Conservation (phyloP, 2,888 invertebrate genomes). For the Acleris sparsana region DNA sequence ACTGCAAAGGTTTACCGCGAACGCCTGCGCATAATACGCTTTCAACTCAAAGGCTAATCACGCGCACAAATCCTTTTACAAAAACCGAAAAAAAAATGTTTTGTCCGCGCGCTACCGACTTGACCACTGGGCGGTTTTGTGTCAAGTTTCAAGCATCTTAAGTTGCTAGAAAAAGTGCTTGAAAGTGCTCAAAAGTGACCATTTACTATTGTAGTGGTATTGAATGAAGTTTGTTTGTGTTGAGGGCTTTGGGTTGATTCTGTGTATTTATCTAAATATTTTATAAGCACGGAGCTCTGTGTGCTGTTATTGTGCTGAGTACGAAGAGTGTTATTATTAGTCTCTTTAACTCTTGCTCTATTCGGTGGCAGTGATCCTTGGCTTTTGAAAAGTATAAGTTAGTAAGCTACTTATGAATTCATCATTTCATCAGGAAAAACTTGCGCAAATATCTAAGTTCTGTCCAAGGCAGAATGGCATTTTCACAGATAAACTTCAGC, state of each 20-base stretch:
- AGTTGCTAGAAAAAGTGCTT: constrained; percentile 47
- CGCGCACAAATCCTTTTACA: constrained; percentile 55
- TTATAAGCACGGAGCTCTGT: neutral
- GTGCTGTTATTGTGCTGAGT: neutral
- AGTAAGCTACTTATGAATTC: too few species aligned
- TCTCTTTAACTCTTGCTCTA: too few species aligned
- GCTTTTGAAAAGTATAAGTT: too few species aligned
- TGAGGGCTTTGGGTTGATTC: constrained; percentile 11
- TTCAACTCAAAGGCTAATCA: constrained; percentile 43
- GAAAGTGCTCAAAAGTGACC: constrained; percentile 51
- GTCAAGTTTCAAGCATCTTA: constrained; percentile 54
- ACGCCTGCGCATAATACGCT: constrained; percentile 58
- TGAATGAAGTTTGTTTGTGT: constrained; percentile 32
- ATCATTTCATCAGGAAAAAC: too few species aligned
- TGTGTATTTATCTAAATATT: constrained; percentile 22
- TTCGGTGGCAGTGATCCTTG: too few species aligned
- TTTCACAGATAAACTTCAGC: too few species aligned
- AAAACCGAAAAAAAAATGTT: constrained; percentile 47
- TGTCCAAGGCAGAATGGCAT: too few species aligned
- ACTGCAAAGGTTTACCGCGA: constrained; percentile 45
- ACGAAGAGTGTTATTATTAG: neutral
- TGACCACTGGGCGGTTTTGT: constrained; percentile 60
- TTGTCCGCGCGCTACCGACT: constrained; percentile 46
- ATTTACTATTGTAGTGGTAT: constrained; percentile 40
- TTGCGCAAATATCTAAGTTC: too few species aligned